Conservation (phyloP, 1,140 invertebrate genomes). For the Dryas iulia region DNA sequence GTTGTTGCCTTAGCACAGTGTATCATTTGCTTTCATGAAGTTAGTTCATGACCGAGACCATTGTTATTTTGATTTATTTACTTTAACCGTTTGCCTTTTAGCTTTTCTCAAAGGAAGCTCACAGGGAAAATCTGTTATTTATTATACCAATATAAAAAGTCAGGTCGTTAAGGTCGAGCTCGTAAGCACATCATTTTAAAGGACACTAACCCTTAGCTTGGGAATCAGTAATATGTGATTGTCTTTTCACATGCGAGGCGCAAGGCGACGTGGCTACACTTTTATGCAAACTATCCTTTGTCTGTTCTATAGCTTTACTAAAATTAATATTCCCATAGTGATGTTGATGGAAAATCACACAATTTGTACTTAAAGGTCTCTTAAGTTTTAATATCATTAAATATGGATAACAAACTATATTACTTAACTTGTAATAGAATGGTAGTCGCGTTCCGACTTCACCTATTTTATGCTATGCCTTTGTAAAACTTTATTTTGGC, state of each 20-base stretch:
- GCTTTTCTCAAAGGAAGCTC: neutral
- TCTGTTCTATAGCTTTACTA: no score
- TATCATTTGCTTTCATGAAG: neutral
- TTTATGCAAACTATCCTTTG: no score
- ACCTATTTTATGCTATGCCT: neutral
- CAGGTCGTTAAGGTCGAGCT: slow-evolving; percentile 8
- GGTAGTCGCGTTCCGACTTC: neutral
- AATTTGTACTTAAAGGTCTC: no score
- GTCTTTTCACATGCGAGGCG: slow-evolving; percentile 15
- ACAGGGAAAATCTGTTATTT: neutral
- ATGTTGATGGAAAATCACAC: no score
- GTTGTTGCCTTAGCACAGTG: neutral
- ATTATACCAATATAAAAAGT: slow-evolving; percentile 1
- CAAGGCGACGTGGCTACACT: neutral
- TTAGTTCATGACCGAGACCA: neutral
- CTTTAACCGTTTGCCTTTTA: neutral
- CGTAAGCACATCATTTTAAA: slow-evolving; percentile 7
- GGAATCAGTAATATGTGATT: slow-evolving; percentile 5
- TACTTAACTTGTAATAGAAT: neutral
- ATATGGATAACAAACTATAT: no score
- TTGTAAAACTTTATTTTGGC: slow-evolving; percentile 16
- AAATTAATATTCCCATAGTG: no score
- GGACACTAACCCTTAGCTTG: slow-evolving; percentile 6
- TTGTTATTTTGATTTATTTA: neutral
- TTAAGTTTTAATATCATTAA: no score